Percentiles rank a stretch among this genome's conserved stretches.
These are phyloP conservation scores for Solea solea DNA, from an alignment of 2,113 vertebrate genomes.

Conservation along the genomic window DNA sequence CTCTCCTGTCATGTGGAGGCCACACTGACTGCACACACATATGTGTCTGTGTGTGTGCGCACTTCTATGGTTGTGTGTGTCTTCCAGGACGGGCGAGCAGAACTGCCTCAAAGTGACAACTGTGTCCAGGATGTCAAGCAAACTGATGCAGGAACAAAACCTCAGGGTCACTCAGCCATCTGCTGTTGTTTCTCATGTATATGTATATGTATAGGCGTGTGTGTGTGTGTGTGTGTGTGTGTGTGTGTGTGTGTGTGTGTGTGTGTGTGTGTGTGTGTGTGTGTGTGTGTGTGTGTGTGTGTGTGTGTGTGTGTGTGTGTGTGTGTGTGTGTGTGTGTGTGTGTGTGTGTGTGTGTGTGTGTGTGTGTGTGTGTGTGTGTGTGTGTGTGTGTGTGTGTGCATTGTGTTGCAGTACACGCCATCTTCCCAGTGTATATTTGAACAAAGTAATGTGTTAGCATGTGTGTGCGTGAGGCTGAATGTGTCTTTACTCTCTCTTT, in stretches of 20 bases:
- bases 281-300: slow-evolving; percentile 3
- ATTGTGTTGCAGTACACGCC: background rate
- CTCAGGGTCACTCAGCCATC: slow-evolving; percentile 67
- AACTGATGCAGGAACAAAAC: slow-evolving; percentile 60
- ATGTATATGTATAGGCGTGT: slow-evolving; percentile 8
- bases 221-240: slow-evolving; percentile 7
- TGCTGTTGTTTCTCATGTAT: slow-evolving; percentile 53
- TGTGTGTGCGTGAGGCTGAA: background rate
- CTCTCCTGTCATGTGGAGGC: too few species aligned
- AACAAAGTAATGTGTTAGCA: background rate
- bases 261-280: slow-evolving; percentile 2
- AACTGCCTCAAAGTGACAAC: slow-evolving; percentile 58
- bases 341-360: slow-evolving; percentile 1
- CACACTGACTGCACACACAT: too few species aligned
- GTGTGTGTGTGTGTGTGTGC: slow-evolving; percentile 1
- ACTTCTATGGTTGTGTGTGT: background rate
- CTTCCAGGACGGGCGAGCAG: background rate
- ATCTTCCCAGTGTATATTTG: background rate
- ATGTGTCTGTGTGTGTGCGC: too few species aligned
- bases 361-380: slow-evolving; percentile 1
- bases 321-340: slow-evolving; percentile 5
- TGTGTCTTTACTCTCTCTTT: background rate
- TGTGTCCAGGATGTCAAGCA: slow-evolving; percentile 64
- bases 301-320: slow-evolving; percentile 4
- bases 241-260: slow-evolving; percentile 1